These are phyloP conservation scores for Gobio gobio DNA, from an alignment of 2,113 vertebrate genomes.

Conservation along the genomic window DNA sequence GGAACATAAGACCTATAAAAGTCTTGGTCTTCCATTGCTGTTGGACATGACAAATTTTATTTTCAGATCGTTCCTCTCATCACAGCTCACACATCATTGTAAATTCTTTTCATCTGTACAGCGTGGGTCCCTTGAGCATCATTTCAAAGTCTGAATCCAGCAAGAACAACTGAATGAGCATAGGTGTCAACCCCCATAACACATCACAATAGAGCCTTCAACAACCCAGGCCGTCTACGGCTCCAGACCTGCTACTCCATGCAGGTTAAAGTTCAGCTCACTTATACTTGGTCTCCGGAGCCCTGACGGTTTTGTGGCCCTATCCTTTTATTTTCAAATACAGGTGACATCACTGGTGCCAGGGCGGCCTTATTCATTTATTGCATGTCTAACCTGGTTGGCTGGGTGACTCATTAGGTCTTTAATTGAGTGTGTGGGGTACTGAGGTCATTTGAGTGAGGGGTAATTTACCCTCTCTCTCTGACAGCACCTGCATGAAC, in stretches of 20 bases:
- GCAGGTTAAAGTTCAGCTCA: constrained; percentile 40
- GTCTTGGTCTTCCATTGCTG: not conserved
- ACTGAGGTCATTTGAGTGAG: constrained; percentile 13
- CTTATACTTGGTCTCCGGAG: constrained; percentile 15
- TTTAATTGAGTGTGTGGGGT: constrained; percentile 56
- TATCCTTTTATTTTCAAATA: constrained; percentile 47
- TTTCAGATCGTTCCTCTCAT: constrained; percentile 7
- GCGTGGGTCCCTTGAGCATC: constrained; percentile 16
- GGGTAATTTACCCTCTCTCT: constrained; percentile 55
- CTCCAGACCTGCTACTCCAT: not conserved
- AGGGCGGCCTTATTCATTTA: constrained; percentile 55
- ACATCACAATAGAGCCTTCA: constrained; percentile 5
- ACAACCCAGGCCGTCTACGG: not conserved
- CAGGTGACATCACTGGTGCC: constrained; percentile 62
- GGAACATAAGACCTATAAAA: constrained; percentile 21
- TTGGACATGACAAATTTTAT: constrained; percentile 39
- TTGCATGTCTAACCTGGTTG: constrained; percentile 53
- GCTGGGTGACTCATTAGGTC: constrained; percentile 58
- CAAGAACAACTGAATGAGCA: constrained; percentile 12
- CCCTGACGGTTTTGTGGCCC: constrained; percentile 27
- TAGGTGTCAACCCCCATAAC: constrained; percentile 16
- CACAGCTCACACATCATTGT: constrained; percentile 11
- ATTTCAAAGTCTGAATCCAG: constrained; percentile 40
- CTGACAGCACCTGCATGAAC: constrained; percentile 73
- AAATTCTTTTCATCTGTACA: constrained; percentile 40